phyloP scores from a whole-genome alignment of 1,140 invertebrate genomes.

The Gryllus bimaculatus region DNA sequence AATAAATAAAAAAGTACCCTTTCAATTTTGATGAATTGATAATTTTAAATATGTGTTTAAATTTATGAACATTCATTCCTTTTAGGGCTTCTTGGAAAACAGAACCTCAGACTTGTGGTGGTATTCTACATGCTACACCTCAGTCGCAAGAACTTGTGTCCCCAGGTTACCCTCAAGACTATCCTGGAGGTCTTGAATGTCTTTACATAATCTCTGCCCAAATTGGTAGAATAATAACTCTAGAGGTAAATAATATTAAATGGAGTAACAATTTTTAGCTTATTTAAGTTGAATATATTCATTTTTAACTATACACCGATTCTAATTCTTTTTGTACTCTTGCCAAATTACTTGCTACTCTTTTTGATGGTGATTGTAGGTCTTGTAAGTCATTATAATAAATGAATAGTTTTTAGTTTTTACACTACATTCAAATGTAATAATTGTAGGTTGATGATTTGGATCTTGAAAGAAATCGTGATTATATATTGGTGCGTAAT shows the following conservation, averaged over 20 bases:
- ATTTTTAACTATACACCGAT: no score
- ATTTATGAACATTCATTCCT: not conserved
- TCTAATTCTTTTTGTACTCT: no score
- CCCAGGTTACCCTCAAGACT: conserved; percentile 82
- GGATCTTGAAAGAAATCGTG: conserved; percentile 73
- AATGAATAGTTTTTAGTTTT: not conserved
- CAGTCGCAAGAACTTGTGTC: conserved; percentile 76
- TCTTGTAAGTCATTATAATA: not conserved
- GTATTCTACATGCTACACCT: conserved; percentile 66
- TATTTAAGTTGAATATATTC: not conserved
- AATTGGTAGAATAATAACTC: conserved; percentile 73
- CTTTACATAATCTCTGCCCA: conserved; percentile 85
- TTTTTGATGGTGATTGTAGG: no score
- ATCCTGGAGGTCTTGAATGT: conserved; percentile 90
- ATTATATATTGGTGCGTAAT: conserved; percentile 82
- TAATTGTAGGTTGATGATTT: conserved; percentile 66
- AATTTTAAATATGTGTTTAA: not conserved
- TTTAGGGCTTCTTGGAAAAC: conserved; percentile 81
- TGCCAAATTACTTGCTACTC: no score
- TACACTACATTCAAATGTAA: not conserved
- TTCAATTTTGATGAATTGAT: not conserved
- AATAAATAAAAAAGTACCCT: not conserved
- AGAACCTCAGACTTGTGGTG: conserved; percentile 81
- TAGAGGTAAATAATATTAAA: conserved; percentile 48
- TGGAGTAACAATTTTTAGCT: not conserved